Conservation (phyloP, 2,888 invertebrate genomes). For the Drosophila hamatofila region DNA sequence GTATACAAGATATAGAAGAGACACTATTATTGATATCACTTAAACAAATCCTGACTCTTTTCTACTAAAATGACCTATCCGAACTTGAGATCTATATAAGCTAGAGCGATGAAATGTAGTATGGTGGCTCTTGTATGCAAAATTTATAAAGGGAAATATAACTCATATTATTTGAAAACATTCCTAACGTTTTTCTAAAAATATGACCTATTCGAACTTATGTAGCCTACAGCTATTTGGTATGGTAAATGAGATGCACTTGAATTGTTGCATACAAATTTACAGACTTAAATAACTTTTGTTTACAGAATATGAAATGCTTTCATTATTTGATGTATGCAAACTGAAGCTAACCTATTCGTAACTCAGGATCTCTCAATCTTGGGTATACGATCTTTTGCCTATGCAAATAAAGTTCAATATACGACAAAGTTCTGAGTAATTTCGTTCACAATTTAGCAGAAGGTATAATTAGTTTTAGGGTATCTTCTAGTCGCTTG, state of each 20-base stretch:
- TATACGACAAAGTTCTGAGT: not conserved
- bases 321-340: no score
- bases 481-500: slow-evolving; percentile 16
- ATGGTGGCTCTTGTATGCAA: not conserved
- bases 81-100: not conserved
- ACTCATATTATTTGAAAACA: no score
- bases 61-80: not conserved
- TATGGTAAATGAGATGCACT: no score
- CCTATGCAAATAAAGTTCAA: not conserved
- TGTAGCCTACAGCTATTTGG: no score
- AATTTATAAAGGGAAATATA: no score
- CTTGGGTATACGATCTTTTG: not conserved
- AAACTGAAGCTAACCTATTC: not conserved
- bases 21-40: not conserved
- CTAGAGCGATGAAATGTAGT: not conserved
- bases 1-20: not conserved
- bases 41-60: not conserved
- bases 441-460: not conserved
- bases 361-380: not conserved
- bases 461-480: slow-evolving; percentile 4
- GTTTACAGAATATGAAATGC: not conserved
- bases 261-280: no score
- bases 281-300: no score
- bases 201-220: no score
- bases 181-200: no score